Conservation (phyloP, 2,888 invertebrate genomes). For the Ornithoptera priamus region DNA sequence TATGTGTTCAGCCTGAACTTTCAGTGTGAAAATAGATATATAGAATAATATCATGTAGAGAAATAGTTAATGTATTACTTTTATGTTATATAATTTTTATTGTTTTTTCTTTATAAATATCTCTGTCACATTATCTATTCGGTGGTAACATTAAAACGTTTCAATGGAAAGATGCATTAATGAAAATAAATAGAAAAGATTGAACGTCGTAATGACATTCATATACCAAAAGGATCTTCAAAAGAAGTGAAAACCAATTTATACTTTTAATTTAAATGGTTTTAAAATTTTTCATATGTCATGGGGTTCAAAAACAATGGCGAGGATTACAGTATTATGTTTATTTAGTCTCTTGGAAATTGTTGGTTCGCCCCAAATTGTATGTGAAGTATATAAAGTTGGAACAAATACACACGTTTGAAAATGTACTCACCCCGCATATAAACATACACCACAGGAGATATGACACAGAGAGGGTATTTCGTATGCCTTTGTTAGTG, state of each 20-base stretch:
- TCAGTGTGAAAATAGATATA: neutral
- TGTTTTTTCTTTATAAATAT: too few relatives aligned
- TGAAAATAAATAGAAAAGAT: neutral
- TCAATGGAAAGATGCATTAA: neutral
- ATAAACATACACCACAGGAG: neutral
- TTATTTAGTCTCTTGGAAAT: neutral
- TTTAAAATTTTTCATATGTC: neutral
- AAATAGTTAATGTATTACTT: too few relatives aligned
- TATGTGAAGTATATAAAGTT: too few relatives aligned
- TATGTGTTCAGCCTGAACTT: neutral
- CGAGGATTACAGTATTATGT: neutral
- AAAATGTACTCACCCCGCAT: neutral
- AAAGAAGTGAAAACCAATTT: neutral
- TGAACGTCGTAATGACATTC: neutral
- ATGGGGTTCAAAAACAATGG: neutral
- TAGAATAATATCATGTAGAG: too few relatives aligned
- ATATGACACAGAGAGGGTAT: neutral
- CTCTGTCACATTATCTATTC: slow-evolving; percentile 3
- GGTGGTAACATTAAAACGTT: neutral
- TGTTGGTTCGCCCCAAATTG: too few relatives aligned
- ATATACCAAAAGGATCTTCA: neutral
- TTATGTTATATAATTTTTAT: too few relatives aligned
- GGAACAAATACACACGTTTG: too few relatives aligned
- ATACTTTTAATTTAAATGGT: neutral
- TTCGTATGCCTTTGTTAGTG: too few relatives aligned